Base-by-base conservation (phyloP, 2,113 vertebrate genomes). In the Rhabdornis inornatus region DNA sequence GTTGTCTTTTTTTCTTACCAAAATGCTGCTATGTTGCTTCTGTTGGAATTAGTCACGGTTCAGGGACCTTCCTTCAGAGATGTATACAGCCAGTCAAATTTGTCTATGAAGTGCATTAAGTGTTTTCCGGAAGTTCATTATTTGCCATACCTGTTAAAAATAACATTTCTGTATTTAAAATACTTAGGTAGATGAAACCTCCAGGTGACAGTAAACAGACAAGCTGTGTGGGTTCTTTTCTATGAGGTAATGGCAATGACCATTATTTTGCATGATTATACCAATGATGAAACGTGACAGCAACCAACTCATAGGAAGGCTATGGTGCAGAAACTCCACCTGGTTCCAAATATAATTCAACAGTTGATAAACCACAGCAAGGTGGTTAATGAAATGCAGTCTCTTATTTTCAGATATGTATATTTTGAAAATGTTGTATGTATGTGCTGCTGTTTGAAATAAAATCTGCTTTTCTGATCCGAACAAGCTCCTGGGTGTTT, bases 371-470 rank as follows among this genome's bases (percentile, higher is more conserved):
- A 64, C 19, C 31, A 60, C 71, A 76, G 56, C 20, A n/a, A 52
- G 23, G 3, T 57, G 22, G 42, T 72, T 76, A 83, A 65, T 68
- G 44, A 87, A 79, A 31, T 74, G 42, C 60, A 63, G 64, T 89
- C 35, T 71, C 31, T 91, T 78, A 24, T 77, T 89, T 74, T 75
- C 24, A 71, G 53, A 61, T 77, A 47, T 76, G 57, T 91, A 50
- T 96, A 79, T 93, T 85, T 94, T 57, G 68, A 70, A 85, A 80
- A 57, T 92, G 25, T 50, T 83, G 16, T 85, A 72, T 47, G 77
- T 81, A 35, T 65, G 59, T 85, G 66, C 82, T 95, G 40, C 53
- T 79, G 66, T 71, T 90, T 33, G 52, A 83, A 95, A 93, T 94
- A 93, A 91, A 95, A 90, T 53, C 42, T 76, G 33, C 66, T 88